A percentile compares a stretch with the other conserved stretches of the same genome.
These are phyloP conservation scores for Caenorhabditis sinica DNA, from an alignment of 2,888 invertebrate species.

Conservation along the genomic window DNA sequence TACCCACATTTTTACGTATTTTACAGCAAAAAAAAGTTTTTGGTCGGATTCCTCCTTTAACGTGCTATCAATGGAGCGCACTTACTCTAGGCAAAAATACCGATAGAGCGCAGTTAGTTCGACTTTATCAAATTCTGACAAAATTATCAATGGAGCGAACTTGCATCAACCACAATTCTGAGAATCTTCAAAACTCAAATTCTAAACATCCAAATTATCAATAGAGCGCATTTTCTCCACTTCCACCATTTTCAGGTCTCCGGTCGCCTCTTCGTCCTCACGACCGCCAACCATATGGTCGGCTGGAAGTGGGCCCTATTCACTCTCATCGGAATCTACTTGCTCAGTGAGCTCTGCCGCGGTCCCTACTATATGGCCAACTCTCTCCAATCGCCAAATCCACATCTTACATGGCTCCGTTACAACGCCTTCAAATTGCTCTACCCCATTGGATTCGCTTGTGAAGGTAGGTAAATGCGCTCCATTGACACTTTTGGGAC, in stretches of 20 bases:
- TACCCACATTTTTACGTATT: too few species aligned
- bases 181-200: too few species aligned
- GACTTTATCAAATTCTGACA: too few species aligned
- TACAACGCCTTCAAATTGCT: slow-evolving; percentile 95
- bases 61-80: too few species aligned
- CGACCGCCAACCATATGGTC: slow-evolving; percentile 22
- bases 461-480: slow-evolving; percentile 89
- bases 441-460: slow-evolving; percentile 93
- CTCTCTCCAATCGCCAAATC: slow-evolving; percentile 14
- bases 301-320: slow-evolving; percentile 9
- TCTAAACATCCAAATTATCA: too few species aligned
- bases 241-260: slow-evolving; percentile 52
- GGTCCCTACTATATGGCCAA: slow-evolving; percentile 92
- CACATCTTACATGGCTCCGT: slow-evolving; percentile 91
- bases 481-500: neutral
- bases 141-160: too few species aligned
- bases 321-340: slow-evolving; percentile 57
- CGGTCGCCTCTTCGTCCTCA: slow-evolving; percentile 66
- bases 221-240: too few species aligned
- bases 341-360: slow-evolving; percentile 70
- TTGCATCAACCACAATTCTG: too few species aligned
- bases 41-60: too few species aligned
- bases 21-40: too few species aligned
- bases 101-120: too few species aligned
- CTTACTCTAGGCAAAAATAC: too few species aligned